These are phyloP conservation scores for Tholera decimalis DNA, from an alignment of 2,888 invertebrate species.

Conservation along the genomic window DNA sequence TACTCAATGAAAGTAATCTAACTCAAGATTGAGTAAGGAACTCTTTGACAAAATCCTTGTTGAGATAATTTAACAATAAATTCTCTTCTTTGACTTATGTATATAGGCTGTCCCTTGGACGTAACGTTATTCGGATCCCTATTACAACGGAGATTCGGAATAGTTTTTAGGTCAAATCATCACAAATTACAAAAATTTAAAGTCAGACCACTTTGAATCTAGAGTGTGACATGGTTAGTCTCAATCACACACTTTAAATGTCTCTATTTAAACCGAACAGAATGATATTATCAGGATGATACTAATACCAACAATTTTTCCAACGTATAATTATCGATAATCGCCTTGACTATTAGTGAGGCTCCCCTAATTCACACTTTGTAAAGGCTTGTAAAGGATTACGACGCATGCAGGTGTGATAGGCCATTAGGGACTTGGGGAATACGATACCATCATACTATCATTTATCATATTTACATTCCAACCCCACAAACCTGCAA, in stretches of 20 bases:
- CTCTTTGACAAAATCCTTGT: no score
- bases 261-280: slow-evolving; percentile 14
- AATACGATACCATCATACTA: slow-evolving; percentile 42
- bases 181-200: no score
- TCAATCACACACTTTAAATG: slow-evolving; percentile 1
- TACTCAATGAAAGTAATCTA: no score
- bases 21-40: no score
- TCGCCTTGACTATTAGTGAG: slow-evolving; percentile 29
- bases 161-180: no score
- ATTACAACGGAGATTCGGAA: no score
- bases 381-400: slow-evolving; percentile 52
- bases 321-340: slow-evolving; percentile 52
- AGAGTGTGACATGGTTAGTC: not conserved
- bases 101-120: no score
- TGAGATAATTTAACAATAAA: no score
- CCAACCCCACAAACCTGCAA: slow-evolving; percentile 28
- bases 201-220: no score
- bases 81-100: no score
- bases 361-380: slow-evolving; percentile 41
- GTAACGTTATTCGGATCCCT: no score
- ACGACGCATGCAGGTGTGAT: slow-evolving; percentile 57
- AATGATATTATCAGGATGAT: slow-evolving; percentile 28
- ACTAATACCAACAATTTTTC: slow-evolving; percentile 12
- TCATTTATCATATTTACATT: slow-evolving; percentile 59
- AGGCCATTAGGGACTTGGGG: slow-evolving; percentile 56